Percentiles rank a stretch among this genome's conserved stretches.
phyloP scores from a whole-genome alignment of 2,888 invertebrate species.

The Caenorhabditis sp. region DNA sequence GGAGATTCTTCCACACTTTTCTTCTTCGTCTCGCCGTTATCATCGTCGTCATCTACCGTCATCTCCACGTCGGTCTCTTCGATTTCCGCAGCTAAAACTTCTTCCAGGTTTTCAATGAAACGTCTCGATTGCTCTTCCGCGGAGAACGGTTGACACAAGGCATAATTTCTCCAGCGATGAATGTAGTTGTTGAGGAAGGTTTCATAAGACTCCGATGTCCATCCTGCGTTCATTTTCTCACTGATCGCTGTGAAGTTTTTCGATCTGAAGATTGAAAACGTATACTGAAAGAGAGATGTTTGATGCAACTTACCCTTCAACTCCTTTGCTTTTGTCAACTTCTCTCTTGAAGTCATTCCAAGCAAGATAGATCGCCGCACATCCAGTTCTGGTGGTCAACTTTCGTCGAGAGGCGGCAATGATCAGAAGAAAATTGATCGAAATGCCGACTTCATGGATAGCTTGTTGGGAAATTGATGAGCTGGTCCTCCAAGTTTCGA shows the following conservation, averaged over 20 bases:
- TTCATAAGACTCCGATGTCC: conserved; percentile 66
- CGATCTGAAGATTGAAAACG: conserved; percentile 24
- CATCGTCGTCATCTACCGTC: conserved; percentile 29
- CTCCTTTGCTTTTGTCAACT: background rate
- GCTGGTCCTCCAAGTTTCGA: conserved; percentile 42
- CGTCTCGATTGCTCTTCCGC: conserved; percentile 41
- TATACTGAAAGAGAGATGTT: background rate
- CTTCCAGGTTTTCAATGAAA: conserved; percentile 28
- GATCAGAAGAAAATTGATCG: conserved; percentile 53
- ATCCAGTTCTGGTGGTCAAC: conserved; percentile 64
- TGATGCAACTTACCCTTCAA: background rate
- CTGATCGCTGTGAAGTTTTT: conserved; percentile 15
- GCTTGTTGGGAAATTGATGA: conserved; percentile 8
- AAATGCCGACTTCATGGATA: conserved; percentile 33
- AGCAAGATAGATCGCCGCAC: conserved; percentile 68
- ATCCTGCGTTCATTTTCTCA: conserved; percentile 56
- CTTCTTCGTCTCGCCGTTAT: conserved; percentile 15
- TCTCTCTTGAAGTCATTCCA: conserved; percentile 60
- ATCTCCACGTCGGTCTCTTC: conserved; percentile 46
- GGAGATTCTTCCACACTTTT: conserved; percentile 35
- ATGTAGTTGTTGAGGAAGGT: conserved; percentile 63
- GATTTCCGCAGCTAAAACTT: conserved; percentile 22
- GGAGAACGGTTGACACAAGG: conserved; percentile 61
- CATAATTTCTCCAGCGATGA: conserved; percentile 54
- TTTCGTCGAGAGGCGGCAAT: conserved; percentile 57